phyloP scores from a whole-genome alignment of 2,797 vertebrate genomes.

The Pseudocheirus occidentalis region DNA sequence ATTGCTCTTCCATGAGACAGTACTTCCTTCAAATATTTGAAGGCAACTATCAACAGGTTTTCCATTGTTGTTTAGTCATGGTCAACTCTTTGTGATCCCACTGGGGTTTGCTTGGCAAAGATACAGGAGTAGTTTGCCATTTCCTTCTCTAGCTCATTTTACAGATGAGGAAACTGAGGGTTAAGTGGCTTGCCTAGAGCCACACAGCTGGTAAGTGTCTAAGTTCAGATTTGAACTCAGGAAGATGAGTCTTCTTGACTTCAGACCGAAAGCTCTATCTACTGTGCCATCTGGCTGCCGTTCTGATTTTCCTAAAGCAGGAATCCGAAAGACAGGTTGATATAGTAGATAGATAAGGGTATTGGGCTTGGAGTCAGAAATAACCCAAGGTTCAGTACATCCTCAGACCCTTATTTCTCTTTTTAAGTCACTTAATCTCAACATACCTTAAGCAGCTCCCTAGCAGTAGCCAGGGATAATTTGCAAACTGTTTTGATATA shows the following conservation, averaged over 20 bases:
- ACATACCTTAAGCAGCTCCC: neutral
- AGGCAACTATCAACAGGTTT: neutral
- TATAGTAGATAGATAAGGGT: neutral
- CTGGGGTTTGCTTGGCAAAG: neutral
- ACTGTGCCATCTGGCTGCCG: neutral
- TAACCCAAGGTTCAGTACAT: neutral
- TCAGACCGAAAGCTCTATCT: neutral
- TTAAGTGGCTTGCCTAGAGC: neutral
- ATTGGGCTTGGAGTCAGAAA: neutral
- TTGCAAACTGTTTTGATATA: neutral
- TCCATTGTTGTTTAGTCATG: neutral
- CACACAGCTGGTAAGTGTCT: neutral
- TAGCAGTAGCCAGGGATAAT: neutral
- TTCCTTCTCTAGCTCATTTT: neutral
- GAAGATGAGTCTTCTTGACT: slow-evolving; percentile 9
- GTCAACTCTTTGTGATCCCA: neutral
- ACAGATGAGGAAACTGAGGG: neutral
- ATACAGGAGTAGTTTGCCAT: neutral
- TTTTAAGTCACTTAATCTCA: neutral
- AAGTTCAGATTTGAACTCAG: neutral
- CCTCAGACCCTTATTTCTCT: neutral
- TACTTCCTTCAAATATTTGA: neutral
- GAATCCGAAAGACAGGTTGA: neutral
- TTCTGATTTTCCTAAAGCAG: neutral
- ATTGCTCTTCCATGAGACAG: neutral